Evolutionary conservation across 2,113 vertebrate genomes (phyloP).

Genomic region (Puntigrus tetrazona): DNA sequence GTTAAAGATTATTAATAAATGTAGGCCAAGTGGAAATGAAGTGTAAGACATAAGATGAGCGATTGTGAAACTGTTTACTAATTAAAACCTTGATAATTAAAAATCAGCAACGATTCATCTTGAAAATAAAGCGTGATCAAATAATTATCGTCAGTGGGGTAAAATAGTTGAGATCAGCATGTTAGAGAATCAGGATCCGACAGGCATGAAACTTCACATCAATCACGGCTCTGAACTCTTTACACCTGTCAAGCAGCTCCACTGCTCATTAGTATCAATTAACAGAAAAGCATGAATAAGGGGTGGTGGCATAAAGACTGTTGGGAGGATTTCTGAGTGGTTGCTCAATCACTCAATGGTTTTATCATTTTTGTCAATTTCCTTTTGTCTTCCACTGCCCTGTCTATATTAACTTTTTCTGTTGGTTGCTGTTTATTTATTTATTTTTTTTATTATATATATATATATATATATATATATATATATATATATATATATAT

Average conservation of each 20-base stretch:
- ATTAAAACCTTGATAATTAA: constrained; percentile 48
- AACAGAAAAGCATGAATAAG: constrained; percentile 36
- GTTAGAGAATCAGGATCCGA: not conserved
- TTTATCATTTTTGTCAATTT: constrained; percentile 1
- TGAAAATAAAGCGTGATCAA: constrained; percentile 44
- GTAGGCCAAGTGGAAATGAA: constrained; percentile 3
- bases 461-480: too few relatives aligned
- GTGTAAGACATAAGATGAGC: constrained; percentile 15
- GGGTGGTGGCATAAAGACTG: not conserved
- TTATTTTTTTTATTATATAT: too few relatives aligned
- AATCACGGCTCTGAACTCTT: constrained; percentile 41
- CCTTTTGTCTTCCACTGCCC: not conserved
- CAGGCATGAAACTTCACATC: constrained; percentile 33
- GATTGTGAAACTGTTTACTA: constrained; percentile 37
- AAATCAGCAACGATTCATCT: constrained; percentile 46
- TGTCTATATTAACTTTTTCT: not conserved
- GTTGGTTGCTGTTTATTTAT: not conserved
- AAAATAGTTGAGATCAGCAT: constrained; percentile 3
- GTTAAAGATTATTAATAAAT: not conserved
- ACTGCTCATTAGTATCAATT: constrained; percentile 53
- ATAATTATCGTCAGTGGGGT: not conserved
- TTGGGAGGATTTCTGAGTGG: constrained; percentile 29
- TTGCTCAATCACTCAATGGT: not conserved
- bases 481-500: too few relatives aligned
- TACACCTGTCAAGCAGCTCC: constrained; percentile 40